These are phyloP conservation scores for Helicolenus hilgendorfi DNA, from an alignment of 2,797 vertebrate genomes.

Conservation along the genomic window DNA sequence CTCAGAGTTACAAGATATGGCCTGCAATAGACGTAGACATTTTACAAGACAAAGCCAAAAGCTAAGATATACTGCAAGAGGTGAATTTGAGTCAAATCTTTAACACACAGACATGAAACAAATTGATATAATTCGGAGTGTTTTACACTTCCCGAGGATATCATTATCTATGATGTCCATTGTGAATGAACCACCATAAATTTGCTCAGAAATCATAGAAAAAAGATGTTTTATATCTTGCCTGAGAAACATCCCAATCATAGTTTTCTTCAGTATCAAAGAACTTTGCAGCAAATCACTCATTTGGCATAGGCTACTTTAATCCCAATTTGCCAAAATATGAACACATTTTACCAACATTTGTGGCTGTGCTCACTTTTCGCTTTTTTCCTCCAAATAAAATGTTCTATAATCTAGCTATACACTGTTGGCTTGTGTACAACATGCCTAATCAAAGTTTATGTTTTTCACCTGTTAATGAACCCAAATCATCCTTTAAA, in stretches of 20 bases:
- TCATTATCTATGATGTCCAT: background rate
- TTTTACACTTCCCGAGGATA: background rate
- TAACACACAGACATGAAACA: background rate
- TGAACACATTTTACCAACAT: background rate
- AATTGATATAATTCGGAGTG: background rate
- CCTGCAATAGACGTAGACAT: background rate
- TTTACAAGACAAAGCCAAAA: background rate
- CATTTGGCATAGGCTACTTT: background rate
- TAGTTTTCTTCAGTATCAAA: background rate
- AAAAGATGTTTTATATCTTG: background rate
- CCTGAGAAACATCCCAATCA: background rate
- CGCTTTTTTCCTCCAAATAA: background rate
- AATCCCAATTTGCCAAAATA: background rate
- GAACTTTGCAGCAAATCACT: background rate
- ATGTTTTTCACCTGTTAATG: background rate
- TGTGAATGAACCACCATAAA: background rate
- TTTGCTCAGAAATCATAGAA: background rate
- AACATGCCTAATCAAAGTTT: background rate
- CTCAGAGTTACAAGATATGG: background rate
- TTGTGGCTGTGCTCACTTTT: background rate
- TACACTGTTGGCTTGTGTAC: background rate
- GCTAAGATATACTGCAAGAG: background rate
- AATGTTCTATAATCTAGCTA: background rate
- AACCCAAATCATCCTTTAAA: background rate
- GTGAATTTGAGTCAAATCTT: background rate